Percentiles rank a stretch among this genome's conserved stretches.
phyloP scores from a whole-genome alignment of 2,113 vertebrate genomes.

The Nestor notabilis region DNA sequence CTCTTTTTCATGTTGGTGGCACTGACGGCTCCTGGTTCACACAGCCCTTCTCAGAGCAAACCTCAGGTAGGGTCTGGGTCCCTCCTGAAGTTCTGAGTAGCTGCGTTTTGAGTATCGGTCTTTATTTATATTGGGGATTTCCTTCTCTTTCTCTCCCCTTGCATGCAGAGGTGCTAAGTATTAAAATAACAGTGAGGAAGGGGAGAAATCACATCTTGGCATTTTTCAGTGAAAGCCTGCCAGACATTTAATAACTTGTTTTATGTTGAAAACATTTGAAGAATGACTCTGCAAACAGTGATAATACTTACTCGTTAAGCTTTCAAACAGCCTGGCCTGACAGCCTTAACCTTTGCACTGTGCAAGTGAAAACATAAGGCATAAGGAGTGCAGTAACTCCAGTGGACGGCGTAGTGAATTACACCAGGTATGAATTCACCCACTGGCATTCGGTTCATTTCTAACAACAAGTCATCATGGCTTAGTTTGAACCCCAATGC shows the following conservation, averaged over 20 bases:
- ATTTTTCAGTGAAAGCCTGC: constrained; percentile 31
- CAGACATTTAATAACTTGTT: constrained; percentile 51
- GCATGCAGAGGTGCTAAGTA: background rate
- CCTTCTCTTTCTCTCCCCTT: background rate
- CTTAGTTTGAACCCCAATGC: constrained; percentile 9
- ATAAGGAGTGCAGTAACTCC: background rate
- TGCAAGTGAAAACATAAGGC: constrained; percentile 58
- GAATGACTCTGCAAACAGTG: constrained; percentile 59
- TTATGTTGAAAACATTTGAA: constrained; percentile 51
- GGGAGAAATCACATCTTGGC: constrained; percentile 28
- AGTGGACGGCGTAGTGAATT: background rate
- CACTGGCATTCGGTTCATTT: constrained; percentile 37
- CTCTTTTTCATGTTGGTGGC: background rate
- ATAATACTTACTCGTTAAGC: constrained; percentile 52
- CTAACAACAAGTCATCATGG: constrained; percentile 29
- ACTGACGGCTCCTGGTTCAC: background rate
- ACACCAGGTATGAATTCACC: constrained; percentile 21
- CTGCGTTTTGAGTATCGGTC: background rate
- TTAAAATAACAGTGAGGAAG: constrained; percentile 1
- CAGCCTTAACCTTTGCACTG: constrained; percentile 51
- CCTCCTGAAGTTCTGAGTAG: background rate
- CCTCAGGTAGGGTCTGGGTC: background rate
- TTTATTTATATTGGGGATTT: background rate
- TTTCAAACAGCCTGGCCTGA: constrained; percentile 51
- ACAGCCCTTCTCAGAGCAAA: background rate